Conservation (phyloP, 2,797 vertebrate genomes). For the Pantherophis alleghaniensis region DNA sequence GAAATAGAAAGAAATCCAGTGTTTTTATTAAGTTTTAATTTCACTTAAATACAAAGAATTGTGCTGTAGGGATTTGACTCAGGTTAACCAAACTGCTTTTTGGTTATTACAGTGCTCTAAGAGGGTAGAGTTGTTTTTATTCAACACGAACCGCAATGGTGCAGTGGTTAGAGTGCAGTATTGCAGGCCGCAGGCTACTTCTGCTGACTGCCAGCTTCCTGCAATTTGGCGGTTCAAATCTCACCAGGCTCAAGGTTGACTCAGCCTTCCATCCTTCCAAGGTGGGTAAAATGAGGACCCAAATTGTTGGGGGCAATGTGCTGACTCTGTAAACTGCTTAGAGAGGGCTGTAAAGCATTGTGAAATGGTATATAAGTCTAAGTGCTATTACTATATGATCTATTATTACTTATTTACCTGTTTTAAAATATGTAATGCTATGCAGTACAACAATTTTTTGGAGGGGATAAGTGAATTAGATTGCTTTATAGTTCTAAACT, state of each 20-base stretch:
- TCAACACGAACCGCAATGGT: neutral
- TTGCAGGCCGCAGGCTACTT: too few species aligned
- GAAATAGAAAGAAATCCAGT: neutral
- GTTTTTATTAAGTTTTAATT: neutral
- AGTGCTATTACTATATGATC: neutral
- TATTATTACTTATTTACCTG: neutral
- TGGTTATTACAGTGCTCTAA: neutral
- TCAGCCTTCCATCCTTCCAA: too few species aligned
- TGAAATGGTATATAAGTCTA: too few species aligned
- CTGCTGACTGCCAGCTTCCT: too few species aligned
- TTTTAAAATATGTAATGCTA: neutral
- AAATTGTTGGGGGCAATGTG: too few species aligned
- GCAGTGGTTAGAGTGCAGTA: too few species aligned
- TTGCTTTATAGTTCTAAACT: slow-evolving; percentile 14
- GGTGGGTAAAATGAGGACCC: too few species aligned
- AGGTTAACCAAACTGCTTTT: neutral
- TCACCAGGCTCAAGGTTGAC: too few species aligned
- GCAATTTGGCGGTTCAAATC: too few species aligned
- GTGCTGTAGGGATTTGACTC: neutral
- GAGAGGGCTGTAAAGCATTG: too few species aligned
- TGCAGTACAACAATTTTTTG: neutral
- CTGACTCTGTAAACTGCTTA: too few species aligned
- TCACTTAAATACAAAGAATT: neutral
- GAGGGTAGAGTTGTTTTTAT: neutral
- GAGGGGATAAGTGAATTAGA: slow-evolving; percentile 30